A percentile compares a stretch with the other conserved stretches of the same genome.
These are phyloP conservation scores for Cataglyphis albicans DNA, from an alignment of 2,888 invertebrate genomes.

Conservation along the genomic window DNA sequence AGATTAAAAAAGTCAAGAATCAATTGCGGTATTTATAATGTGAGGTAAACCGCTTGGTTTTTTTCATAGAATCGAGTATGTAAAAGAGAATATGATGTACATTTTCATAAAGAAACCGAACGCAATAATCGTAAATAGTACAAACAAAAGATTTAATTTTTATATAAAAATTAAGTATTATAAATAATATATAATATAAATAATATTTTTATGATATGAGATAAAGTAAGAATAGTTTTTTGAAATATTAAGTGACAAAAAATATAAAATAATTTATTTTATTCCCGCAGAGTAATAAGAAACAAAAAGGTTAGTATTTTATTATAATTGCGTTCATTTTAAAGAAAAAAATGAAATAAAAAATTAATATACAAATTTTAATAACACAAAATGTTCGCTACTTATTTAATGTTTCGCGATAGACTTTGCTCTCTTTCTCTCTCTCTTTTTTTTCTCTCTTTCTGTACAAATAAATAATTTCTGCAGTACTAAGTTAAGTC, in stretches of 20 bases:
- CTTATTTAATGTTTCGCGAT: neutral
- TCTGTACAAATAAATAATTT: neutral
- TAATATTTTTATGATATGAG: neutral
- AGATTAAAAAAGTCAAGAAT: constrained; percentile 64
- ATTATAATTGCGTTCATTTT: neutral
- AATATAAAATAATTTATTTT: neutral
- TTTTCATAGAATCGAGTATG: constrained; percentile 43
- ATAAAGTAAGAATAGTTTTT: neutral
- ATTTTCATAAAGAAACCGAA: constrained; percentile 2
- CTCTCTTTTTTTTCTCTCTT: neutral
- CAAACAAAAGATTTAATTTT: neutral
- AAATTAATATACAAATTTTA: neutral
- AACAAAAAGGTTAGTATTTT: no score
- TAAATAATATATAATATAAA: neutral
- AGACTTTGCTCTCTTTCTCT: neutral
- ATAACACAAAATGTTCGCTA: neutral
- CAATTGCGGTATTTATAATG: constrained; percentile 77
- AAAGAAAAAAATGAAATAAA: neutral
- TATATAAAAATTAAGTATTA: neutral
- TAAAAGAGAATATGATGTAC: neutral
- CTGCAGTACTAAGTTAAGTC: neutral
- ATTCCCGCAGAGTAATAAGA: no score
- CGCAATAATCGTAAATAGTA: constrained; percentile 2
- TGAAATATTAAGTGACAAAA: neutral
- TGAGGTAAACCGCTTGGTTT: constrained; percentile 57